Evolutionary conservation across 2,888 invertebrate species (phyloP), one percentile per base, ranked within the genome.

Genomic region (Macrophya alboannulata): DNA sequence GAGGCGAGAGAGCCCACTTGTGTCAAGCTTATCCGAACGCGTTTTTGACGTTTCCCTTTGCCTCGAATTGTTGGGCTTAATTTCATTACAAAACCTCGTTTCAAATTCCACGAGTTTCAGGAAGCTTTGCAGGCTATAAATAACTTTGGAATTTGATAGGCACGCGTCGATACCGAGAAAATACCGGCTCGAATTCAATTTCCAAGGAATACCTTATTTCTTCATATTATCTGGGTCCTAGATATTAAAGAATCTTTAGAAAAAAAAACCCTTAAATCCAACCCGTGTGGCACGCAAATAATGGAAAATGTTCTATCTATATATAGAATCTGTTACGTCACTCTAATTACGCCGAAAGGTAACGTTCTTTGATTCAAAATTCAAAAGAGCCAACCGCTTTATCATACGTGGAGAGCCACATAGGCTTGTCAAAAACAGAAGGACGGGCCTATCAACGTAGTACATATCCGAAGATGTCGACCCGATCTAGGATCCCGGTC

Each of bases 81-180:
- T 77, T 48, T 77, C 25, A 31, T 37, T 55, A 37, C 17, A 21
- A 74, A 77, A 10, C 51, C 77, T 37, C 48, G 51, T 8, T 77
- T 31, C 55, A 31, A 77, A 77, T 77, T 51, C 77, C 77, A 25
- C 31, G 17, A 51, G 51, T 31, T 77, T 37, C 77, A 31, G 77
- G 31, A n/a, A 37, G 51, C 37, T 37, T 55, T n/a, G 17, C 17
- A 17, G n/a, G 31, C 51, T 37, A 31, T 48, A 55, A 31, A 77
- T 77, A 77, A 77, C 77, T 51, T 51, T 43, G 77, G 77, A 77
- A 77, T 77, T 25, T 77, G 77, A 77, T 51, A 31, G 55, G 51
- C 51, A 77, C 77, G 51, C 77, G 51, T 77, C 77, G 51, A 77
- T 77, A 55, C 51, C 48, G 77, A 51, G 48, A n/a, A 55, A 77